These are phyloP conservation scores for Parauchenoglanis punctatus DNA, from an alignment of 2,797 vertebrate genomes.

Conservation along the genomic window DNA sequence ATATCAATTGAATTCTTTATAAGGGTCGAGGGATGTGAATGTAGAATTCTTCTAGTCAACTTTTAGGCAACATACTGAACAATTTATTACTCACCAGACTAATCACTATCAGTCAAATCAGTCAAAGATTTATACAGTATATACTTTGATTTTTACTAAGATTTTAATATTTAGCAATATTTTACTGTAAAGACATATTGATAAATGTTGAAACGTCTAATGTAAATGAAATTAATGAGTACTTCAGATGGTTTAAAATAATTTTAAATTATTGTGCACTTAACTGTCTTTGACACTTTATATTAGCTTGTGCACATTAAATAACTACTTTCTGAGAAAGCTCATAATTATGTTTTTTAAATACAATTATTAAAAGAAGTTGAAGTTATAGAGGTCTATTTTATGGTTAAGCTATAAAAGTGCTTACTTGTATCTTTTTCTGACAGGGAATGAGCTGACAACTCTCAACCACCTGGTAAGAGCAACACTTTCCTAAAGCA, in stretches of 20 bases:
- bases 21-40: background rate
- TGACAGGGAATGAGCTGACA: slow-evolving; percentile 87
- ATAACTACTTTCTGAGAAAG: background rate
- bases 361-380: background rate
- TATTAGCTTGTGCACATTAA: background rate
- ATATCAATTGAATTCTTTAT: background rate
- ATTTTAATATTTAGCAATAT: background rate
- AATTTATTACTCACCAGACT: background rate
- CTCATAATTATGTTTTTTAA: background rate
- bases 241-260: background rate
- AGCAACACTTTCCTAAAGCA: background rate
- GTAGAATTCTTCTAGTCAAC: background rate
- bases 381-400: background rate
- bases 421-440: slow-evolving; percentile 22
- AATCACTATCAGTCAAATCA: too few species aligned
- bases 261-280: background rate
- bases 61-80: background rate
- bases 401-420: background rate
- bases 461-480: slow-evolving; percentile 91
- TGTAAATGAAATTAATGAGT: background rate
- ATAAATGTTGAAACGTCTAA: background rate
- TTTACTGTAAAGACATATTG: background rate
- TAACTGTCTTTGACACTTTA: background rate
- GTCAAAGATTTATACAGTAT: background rate
- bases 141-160: background rate